Evolutionary conservation across 2,797 vertebrate species (phyloP).

Genomic region (Mergus octosetaceus): DNA sequence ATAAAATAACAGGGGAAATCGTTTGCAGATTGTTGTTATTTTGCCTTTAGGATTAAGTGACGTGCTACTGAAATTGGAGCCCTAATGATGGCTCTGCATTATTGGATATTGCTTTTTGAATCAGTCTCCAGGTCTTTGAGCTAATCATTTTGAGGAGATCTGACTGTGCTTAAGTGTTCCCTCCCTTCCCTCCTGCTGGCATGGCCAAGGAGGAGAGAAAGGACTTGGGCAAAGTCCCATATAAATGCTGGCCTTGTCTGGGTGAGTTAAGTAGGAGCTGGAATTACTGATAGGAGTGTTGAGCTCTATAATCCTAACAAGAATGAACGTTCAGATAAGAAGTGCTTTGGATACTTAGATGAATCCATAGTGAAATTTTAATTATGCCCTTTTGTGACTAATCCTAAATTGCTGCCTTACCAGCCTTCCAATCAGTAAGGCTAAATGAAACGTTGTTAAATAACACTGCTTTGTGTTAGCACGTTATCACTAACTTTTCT

Average conservation of each 20-base stretch:
- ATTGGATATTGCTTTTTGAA: background rate
- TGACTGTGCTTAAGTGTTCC: background rate
- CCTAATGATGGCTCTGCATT: background rate
- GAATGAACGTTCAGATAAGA: slow-evolving; percentile 17
- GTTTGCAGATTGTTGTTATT: background rate
- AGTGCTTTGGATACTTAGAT: background rate
- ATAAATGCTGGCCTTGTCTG: background rate
- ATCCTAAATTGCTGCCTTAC: slow-evolving; percentile 41
- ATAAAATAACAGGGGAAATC: background rate
- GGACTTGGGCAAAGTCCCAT: background rate
- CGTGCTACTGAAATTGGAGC: background rate
- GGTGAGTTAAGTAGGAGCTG: background rate
- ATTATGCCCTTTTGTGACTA: slow-evolving; percentile 23
- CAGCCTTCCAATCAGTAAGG: background rate
- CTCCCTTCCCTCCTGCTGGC: background rate
- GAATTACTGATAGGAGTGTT: background rate
- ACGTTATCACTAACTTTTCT: background rate
- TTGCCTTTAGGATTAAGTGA: background rate
- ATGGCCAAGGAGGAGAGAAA: background rate
- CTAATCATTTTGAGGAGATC: slow-evolving; percentile 10
- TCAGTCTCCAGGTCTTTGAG: background rate
- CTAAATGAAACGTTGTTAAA: background rate
- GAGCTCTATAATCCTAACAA: background rate
- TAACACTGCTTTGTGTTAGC: background rate
- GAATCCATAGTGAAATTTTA: slow-evolving; percentile 33